phyloP scores from a whole-genome alignment of 2,888 invertebrate species.

The Aspidiotus rigidus region DNA sequence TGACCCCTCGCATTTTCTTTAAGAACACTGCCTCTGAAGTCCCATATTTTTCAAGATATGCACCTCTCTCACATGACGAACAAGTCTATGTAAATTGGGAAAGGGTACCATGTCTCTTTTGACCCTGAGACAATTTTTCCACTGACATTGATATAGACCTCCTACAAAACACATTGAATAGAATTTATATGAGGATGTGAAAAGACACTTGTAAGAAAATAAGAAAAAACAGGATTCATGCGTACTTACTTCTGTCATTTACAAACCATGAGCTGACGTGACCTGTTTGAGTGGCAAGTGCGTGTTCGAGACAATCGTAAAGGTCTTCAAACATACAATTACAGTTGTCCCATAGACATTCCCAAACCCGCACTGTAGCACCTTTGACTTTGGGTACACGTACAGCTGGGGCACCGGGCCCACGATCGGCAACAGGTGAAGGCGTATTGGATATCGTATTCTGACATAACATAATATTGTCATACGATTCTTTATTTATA shows the following conservation, averaged over 20 bases:
- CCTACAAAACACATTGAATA: constrained; percentile 42
- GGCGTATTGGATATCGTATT: constrained; percentile 43
- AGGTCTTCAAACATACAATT: constrained; percentile 84
- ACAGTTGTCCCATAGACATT: constrained; percentile 85
- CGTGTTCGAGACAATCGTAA: constrained; percentile 79
- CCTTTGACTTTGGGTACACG: too few species aligned
- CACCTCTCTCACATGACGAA: constrained; percentile 82
- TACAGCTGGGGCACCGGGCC: constrained; percentile 40
- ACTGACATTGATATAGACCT: constrained; percentile 70
- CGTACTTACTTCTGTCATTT: too few species aligned
- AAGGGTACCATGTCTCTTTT: constrained; percentile 78
- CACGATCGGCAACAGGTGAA: constrained; percentile 35
- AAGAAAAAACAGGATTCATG: too few species aligned
- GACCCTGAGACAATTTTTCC: constrained; percentile 75
- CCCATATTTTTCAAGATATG: constrained; percentile 82
- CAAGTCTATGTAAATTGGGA: constrained; percentile 75
- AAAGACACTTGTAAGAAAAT: too few species aligned
- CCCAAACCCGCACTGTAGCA: constrained; percentile 51
- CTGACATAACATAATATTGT: constrained; percentile 11
- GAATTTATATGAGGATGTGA: too few species aligned
- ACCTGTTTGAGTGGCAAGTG: constrained; percentile 67
- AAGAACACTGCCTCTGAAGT: too few species aligned
- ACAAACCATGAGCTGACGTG: constrained; percentile 45
- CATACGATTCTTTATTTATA: constrained; percentile 73
- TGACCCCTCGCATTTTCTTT: too few species aligned